These are phyloP conservation scores for Rhombomys opimus DNA, from an alignment of 2,113 vertebrate species.

Conservation along the genomic window DNA sequence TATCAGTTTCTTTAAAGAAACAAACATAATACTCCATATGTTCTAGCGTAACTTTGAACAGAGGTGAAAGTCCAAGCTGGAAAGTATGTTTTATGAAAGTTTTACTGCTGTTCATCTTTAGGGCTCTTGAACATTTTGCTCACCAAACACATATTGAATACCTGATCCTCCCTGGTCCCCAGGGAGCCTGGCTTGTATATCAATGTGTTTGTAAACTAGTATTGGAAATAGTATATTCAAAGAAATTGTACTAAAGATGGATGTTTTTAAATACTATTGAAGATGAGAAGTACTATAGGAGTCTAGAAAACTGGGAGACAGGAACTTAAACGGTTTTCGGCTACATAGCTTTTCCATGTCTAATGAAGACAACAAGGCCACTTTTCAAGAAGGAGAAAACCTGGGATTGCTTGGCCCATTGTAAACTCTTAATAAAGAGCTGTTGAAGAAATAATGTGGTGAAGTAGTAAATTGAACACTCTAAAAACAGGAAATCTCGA, in stretches of 20 bases:
- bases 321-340: neutral
- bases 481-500: neutral
- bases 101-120: constrained; percentile 15
- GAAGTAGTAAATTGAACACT: neutral
- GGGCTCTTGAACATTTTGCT: constrained; percentile 48
- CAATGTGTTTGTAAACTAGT: neutral
- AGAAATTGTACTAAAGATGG: neutral
- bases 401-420: neutral
- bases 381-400: neutral
- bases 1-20: constrained; percentile 28
- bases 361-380: constrained; percentile 9
- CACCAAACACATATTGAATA: neutral
- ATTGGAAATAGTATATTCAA: neutral
- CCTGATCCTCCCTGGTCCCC: neutral
- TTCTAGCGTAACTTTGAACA: neutral
- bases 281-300: neutral
- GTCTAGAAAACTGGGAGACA: neutral
- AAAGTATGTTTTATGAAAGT: constrained; percentile 36
- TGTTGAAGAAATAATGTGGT: constrained; percentile 33
- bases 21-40: neutral
- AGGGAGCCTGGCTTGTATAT: neutral
- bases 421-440: constrained; percentile 30
- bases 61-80: neutral
- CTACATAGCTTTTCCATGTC: neutral
- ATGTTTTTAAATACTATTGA: neutral